Base-by-base conservation (phyloP, 2,113 vertebrate species). In the Vulpes lagopus region DNA sequence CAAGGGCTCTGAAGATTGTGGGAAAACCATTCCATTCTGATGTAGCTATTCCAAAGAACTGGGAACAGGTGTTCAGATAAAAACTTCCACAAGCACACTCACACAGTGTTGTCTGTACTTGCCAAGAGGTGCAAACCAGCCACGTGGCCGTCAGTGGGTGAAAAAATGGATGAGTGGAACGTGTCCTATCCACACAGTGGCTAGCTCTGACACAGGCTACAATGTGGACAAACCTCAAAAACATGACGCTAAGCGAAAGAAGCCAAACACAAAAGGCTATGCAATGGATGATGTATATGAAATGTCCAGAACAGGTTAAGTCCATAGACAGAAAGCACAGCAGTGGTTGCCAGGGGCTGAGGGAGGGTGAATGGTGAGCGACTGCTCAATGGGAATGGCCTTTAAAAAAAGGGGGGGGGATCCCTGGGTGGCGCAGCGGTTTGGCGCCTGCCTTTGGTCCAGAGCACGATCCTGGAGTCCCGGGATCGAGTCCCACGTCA, bases 221-320 rank as follows among this genome's bases (percentile, higher is more conserved):
- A 25, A 83, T 2, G 2, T 5, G 38, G 15, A 60, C 8, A 3
- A 35, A 84, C 25, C 15, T 14, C 4, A 38, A n/a, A 59, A 73
- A 67, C 35, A 27, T 1, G 3, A 49, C 0, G 15, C 23, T 16
- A 38, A 32, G 6, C 27, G 35, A 57, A 74, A 38, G 73, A 62
- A 51, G 65, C n/a, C 51, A 20, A 85, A 51, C 22, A n/a, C 19
- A 27, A 17, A 73, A 35, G 60, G 30, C 59, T 16, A 71, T 9
- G 0, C 1, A 4, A 1, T 1, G 12, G 10, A 11, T 9, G n/a
- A 43, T 3, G 73, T 11, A 5, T 5, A 43, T 0, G 22, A 62
- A 55, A 49, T 0, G 10, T 23, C 67, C 22, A 49, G 76, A 25
- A 6, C 0, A 6, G 27, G 64, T 15, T 35, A 38, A 65, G 15